Evolutionary conservation across 2,888 invertebrate species (phyloP).

Genomic region (Rotaria magnacalcarata): DNA sequence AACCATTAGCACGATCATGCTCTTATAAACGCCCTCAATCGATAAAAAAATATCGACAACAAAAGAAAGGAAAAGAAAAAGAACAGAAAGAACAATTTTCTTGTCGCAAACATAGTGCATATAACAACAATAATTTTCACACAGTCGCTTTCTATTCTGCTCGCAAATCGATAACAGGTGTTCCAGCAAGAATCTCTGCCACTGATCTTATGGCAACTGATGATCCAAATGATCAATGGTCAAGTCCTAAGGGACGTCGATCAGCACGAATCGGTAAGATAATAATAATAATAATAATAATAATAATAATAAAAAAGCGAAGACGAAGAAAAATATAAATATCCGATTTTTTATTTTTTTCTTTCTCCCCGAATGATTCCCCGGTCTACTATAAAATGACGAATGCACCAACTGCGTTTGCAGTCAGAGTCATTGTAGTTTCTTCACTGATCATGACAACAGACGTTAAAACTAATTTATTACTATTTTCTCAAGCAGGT

Average conservation of each 20-base stretch:
- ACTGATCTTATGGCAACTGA: conserved; percentile 28
- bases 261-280: background rate
- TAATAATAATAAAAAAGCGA: no score
- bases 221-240: conserved; percentile 31
- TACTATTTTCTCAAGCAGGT: background rate
- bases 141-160: background rate
- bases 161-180: conserved; percentile 14
- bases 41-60: conserved; percentile 41
- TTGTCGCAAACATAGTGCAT: conserved; percentile 12
- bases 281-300: no score
- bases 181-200: conserved; percentile 6
- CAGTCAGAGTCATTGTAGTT: background rate
- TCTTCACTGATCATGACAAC: background rate
- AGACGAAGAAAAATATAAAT: background rate
- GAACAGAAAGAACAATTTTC: background rate
- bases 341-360: background rate
- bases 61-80: conserved; percentile 5
- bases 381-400: background rate
- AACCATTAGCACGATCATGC: conserved; percentile 41
- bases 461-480: background rate
- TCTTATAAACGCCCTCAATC: conserved; percentile 43
- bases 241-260: conserved; percentile 1
- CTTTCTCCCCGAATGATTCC: background rate
- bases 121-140: conserved; percentile 8
- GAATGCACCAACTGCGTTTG: background rate